These are phyloP conservation scores for Xanthorhoe spadicearia DNA, from an alignment of 2,888 invertebrate genomes.

Conservation along the genomic window DNA sequence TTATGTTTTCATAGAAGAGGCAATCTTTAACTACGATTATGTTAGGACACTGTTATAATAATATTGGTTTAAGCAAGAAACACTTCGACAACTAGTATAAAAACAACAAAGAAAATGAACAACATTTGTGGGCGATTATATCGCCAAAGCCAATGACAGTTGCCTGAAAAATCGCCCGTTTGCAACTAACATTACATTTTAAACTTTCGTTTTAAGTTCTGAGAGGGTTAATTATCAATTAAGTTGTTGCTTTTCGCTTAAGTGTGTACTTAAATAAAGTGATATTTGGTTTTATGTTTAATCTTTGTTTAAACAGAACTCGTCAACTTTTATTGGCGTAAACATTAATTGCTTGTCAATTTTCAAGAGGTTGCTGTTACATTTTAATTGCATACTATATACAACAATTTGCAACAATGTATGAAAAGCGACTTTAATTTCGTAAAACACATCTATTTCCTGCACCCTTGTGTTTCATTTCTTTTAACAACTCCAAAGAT, in stretches of 20 bases:
- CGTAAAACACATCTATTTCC: too few species aligned
- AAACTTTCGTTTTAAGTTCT: slow-evolving; percentile 57
- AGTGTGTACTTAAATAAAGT: slow-evolving; percentile 23
- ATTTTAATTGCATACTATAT: not conserved
- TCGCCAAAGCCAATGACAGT: not conserved
- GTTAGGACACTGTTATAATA: too few species aligned
- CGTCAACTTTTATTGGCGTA: slow-evolving; percentile 8
- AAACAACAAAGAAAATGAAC: not conserved
- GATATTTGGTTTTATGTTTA: slow-evolving; percentile 12
- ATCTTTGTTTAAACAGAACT: slow-evolving; percentile 8
- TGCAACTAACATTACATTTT: slow-evolving; percentile 50
- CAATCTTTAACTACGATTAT: too few species aligned
- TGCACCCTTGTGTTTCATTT: too few species aligned
- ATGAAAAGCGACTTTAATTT: too few species aligned
- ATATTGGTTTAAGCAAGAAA: too few species aligned
- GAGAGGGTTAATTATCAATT: slow-evolving; percentile 52
- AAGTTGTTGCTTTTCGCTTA: slow-evolving; percentile 35
- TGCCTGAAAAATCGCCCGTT: not conserved
- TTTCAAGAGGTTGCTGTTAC: not conserved
- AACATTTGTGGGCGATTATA: too few species aligned
- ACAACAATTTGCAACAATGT: not conserved
- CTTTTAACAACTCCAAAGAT: too few species aligned
- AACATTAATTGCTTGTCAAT: slow-evolving; percentile 1
- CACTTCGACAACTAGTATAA: too few species aligned
- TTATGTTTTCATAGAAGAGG: too few species aligned